Conservation (phyloP, 2,888 invertebrate species). For the Andrena dorsata region DNA sequence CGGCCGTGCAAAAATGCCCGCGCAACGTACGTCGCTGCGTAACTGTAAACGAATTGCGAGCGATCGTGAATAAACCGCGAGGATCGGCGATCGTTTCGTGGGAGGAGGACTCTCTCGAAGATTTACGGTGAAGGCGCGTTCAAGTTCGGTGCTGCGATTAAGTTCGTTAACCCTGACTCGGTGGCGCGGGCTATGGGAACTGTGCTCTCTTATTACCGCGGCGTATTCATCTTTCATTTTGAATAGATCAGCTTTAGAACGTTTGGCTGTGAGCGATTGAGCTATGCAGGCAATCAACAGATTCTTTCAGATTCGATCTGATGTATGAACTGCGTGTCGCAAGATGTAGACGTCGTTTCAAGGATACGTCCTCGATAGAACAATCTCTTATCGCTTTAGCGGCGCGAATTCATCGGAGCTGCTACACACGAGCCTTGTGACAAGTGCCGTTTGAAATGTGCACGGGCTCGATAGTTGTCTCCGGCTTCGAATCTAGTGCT, state of each 20-base stretch:
- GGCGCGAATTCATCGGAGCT: no score
- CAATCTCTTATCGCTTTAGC: no score
- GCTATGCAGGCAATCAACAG: neutral
- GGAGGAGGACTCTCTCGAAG: neutral
- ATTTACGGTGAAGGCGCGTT: constrained; percentile 22
- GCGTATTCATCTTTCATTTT: constrained; percentile 20
- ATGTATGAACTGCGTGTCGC: neutral
- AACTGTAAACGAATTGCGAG: constrained; percentile 41
- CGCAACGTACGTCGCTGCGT: neutral
- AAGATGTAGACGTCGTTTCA: no score
- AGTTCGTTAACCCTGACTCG: constrained; percentile 14
- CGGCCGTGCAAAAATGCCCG: constrained; percentile 6
- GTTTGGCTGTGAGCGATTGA: constrained; percentile 9
- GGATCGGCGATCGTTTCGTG: constrained; percentile 2
- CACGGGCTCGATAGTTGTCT: no score
- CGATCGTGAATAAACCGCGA: constrained; percentile 33
- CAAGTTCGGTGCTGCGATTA: constrained; percentile 12
- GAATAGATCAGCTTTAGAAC: constrained; percentile 5
- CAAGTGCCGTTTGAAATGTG: no score
- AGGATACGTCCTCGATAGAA: no score
- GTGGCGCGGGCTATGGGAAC: constrained; percentile 8
- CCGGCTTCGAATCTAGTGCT: no score
- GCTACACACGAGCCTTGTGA: no score
- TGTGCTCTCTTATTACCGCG: constrained; percentile 16
- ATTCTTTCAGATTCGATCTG: no score